phyloP scores from a whole-genome alignment of 2,888 invertebrate species.

The Vesta saturnalis region DNA sequence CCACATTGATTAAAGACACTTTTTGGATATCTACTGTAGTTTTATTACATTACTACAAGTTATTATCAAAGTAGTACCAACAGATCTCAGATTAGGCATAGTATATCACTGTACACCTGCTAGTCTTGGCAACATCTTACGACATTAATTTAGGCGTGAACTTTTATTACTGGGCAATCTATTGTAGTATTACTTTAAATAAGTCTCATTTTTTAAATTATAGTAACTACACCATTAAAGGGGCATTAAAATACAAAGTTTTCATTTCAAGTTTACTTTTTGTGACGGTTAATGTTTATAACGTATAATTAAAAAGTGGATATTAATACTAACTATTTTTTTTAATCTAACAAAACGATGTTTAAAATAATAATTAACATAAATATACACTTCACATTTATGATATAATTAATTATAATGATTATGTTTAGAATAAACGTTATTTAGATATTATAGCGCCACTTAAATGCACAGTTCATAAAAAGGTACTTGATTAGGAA shows the following conservation, averaged over 20 bases:
- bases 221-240: too few species aligned
- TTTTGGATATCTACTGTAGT: too few species aligned
- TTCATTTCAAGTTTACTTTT: too few species aligned
- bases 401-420: conserved; percentile 9
- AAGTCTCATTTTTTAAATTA: not conserved
- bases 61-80: too few species aligned
- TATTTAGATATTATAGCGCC: not conserved
- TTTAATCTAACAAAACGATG: conserved; percentile 18
- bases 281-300: too few species aligned
- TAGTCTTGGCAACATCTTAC: not conserved
- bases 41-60: too few species aligned
- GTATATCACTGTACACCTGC: not conserved
- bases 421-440: not conserved
- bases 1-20: too few species aligned
- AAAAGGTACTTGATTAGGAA: too few species aligned
- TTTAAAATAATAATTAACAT: conserved; percentile 3
- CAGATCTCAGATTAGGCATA: not conserved
- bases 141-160: not conserved
- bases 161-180: not conserved
- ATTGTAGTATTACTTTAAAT: not conserved
- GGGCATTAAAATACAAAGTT: too few species aligned
- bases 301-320: not conserved
- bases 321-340: not conserved
- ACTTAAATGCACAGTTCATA: not conserved
- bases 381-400: conserved; percentile 7